phyloP scores from a whole-genome alignment of 2,113 vertebrate genomes.

The Tyrannus savana region DNA sequence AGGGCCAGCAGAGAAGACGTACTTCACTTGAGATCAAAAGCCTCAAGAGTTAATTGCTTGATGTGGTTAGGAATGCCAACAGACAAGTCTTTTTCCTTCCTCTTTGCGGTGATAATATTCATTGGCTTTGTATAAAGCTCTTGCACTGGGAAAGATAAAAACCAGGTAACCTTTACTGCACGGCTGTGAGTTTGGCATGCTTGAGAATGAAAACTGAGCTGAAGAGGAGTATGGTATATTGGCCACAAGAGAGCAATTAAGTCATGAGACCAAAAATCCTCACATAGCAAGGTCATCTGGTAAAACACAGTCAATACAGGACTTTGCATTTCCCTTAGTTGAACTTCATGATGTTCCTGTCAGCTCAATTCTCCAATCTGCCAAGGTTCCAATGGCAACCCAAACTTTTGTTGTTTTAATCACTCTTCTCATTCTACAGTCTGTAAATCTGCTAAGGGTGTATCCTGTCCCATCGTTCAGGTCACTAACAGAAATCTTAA shows the following conservation, averaged over 20 bases:
- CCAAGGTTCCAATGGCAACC: background rate
- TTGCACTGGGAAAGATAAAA: background rate
- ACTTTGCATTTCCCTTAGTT: background rate
- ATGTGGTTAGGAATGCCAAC: background rate
- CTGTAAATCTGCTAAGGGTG: background rate
- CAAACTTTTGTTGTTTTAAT: background rate
- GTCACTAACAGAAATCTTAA: background rate
- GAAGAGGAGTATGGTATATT: background rate
- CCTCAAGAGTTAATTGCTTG: background rate
- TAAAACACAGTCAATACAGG: background rate
- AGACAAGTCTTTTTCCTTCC: background rate
- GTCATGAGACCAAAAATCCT: background rate
- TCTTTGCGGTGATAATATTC: background rate
- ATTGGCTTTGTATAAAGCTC: background rate
- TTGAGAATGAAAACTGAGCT: background rate
- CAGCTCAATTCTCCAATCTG: background rate
- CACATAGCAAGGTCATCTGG: background rate
- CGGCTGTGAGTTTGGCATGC: background rate
- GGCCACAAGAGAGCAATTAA: background rate
- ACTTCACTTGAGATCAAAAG: background rate
- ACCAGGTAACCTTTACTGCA: background rate
- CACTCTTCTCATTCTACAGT: background rate
- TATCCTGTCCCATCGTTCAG: background rate
- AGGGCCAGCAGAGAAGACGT: background rate
- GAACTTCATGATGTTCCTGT: background rate